Evolutionary conservation across 2,888 invertebrate species (phyloP).

Genomic region (Ypsolopha sequella): DNA sequence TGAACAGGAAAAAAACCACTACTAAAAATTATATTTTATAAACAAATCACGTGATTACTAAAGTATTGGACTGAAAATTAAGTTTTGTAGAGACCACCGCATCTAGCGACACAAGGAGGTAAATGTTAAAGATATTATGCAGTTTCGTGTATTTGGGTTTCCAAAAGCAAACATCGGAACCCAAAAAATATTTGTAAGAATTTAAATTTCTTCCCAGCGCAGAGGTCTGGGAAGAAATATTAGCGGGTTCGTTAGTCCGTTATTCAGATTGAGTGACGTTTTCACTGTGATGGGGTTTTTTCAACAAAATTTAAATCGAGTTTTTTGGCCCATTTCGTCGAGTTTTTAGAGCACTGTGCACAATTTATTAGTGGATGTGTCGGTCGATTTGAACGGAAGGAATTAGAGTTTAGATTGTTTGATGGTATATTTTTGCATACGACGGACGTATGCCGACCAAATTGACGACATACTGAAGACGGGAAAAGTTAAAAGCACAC

Average conservation of each 20-base stretch:
- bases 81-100: too few species aligned
- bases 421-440: neutral
- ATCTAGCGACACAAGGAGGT: too few species aligned
- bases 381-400: conserved; percentile 26
- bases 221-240: conserved; percentile 46
- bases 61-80: neutral
- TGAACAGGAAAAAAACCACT: too few species aligned
- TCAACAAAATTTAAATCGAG: conserved; percentile 30
- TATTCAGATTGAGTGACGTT: conserved; percentile 51
- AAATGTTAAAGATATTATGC: too few species aligned
- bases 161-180: conserved; percentile 2
- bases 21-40: too few species aligned
- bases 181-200: conserved; percentile 25
- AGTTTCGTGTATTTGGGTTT: neutral
- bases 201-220: conserved; percentile 38
- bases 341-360: conserved; percentile 41
- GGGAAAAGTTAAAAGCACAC: too few species aligned
- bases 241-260: conserved; percentile 50
- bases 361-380: conserved; percentile 50
- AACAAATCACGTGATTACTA: neutral
- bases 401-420: conserved; percentile 17
- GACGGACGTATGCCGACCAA: too few species aligned
- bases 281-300: conserved; percentile 25
- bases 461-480: too few species aligned
- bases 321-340: conserved; percentile 48